Evolutionary conservation across 2,113 vertebrate genomes (phyloP).

Genomic region (Ovibos moschatus): DNA sequence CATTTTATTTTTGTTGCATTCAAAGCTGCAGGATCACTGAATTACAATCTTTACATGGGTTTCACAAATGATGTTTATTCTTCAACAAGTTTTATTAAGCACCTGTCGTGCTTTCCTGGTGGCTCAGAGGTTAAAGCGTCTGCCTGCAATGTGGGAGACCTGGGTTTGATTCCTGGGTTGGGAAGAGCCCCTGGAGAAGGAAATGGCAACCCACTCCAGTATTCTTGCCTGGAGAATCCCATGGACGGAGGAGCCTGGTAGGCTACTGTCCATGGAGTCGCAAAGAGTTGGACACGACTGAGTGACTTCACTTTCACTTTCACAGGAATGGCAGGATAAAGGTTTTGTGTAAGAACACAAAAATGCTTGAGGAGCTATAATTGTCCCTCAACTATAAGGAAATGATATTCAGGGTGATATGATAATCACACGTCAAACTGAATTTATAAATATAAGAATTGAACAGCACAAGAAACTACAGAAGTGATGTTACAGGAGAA

Average conservation of each 20-base stretch:
- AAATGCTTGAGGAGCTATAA: background rate
- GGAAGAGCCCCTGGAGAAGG: too few relatives aligned
- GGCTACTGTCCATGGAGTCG: too few relatives aligned
- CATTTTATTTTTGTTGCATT: background rate
- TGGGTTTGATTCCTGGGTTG: too few relatives aligned
- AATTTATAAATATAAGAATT: background rate
- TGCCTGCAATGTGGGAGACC: too few relatives aligned
- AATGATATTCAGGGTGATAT: background rate
- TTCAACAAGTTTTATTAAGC: background rate
- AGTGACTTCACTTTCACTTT: too few relatives aligned
- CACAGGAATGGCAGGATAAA: background rate
- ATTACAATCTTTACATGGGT: background rate
- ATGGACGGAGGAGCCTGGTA: too few relatives aligned
- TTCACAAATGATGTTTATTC: background rate
- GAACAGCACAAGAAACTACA: background rate
- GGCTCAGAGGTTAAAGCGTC: background rate
- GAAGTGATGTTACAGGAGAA: background rate
- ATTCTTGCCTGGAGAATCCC: too few relatives aligned
- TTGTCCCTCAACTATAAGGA: background rate
- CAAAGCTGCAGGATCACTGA: conserved; percentile 1
- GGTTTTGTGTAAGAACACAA: background rate
- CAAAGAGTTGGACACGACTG: too few relatives aligned
- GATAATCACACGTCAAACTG: background rate
- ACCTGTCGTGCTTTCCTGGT: background rate
- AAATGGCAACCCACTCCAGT: too few relatives aligned